Evolutionary conservation across 1,140 invertebrate species (phyloP), one percentile per base, ranked within the genome.

Genomic region (Babylonia areolata): DNA sequence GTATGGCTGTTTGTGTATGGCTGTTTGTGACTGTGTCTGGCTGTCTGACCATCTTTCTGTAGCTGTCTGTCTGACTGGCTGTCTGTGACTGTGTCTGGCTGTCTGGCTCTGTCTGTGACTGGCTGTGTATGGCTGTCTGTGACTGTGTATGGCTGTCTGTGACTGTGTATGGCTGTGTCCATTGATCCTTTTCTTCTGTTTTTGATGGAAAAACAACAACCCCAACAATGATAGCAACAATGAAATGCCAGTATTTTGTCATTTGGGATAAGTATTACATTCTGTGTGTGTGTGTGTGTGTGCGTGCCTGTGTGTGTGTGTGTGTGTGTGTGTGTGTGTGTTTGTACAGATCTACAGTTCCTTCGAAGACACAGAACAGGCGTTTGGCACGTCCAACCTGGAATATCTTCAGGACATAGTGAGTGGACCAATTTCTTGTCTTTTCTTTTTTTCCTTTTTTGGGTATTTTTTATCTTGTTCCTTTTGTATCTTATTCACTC

Each of bases 361-460:
- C 1, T 93, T 92, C 90, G 93, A 93, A 77, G 88, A 90, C 81
- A 87, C 86, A 54, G 37, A 88, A 86, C 85, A 91, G 88, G 77
- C 40, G 58, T 40, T 89, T 86, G 40, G 81, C n/a, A 73, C 28
- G 15, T 42, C 87, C 17, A 92, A 91, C 75, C 82, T 93, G 85
- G 93, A 93, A 88, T 93, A 92, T 87, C 87, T 93, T 1, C 89
- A 91, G 77, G 92, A 93, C 69, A 88, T 93, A 42, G 92, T 93
- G 89, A 92, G 91, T 91, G 71, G 64, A 28, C 23, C 81, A 12
- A 40, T 86, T 17, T 77, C 87, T 0, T 46, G 58, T 71, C 64
- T 64, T 64, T 35, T 90, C 85, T 39, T 81, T 69, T 33, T n/a
- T 35, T 81, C 42, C 17, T n/a, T 35, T 79, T 3, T 42, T 6